Conservation (phyloP, 2,797 vertebrate species). For the Muraenolepis orangiensis region DNA sequence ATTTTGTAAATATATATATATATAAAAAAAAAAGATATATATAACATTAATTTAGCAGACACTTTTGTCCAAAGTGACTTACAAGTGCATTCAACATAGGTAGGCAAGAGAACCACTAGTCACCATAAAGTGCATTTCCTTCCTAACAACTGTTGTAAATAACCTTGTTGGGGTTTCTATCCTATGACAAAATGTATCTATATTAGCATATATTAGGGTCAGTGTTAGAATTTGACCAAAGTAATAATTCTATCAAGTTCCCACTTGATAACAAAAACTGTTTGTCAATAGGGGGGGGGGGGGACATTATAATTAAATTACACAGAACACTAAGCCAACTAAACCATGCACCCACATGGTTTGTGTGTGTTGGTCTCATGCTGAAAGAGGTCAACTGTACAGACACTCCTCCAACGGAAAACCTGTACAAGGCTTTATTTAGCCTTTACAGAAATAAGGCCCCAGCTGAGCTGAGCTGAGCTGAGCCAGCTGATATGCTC, state of each 20-base stretch:
- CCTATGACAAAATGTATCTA: neutral
- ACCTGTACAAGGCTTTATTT: conserved; percentile 58
- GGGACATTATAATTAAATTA: neutral
- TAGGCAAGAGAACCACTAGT: too few relatives aligned
- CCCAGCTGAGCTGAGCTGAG: conserved; percentile 47
- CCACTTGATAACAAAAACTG: neutral
- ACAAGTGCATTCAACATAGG: too few relatives aligned
- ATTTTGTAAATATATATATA: too few relatives aligned
- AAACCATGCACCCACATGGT: neutral
- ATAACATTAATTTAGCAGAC: too few relatives aligned
- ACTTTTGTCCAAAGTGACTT: too few relatives aligned
- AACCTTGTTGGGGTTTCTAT: too few relatives aligned
- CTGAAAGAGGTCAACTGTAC: neutral
- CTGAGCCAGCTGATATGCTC: conserved; percentile 24
- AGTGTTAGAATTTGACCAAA: neutral
- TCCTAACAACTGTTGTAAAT: too few relatives aligned
- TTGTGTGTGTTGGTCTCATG: neutral
- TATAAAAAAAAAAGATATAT: too few relatives aligned
- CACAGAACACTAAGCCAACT: neutral
- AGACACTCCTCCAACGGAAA: conserved; percentile 36
- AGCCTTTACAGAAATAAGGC: conserved; percentile 42
- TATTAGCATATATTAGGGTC: neutral
- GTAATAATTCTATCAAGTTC: neutral
- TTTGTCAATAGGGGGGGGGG: neutral
- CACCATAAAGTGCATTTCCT: too few relatives aligned